Conservation (phyloP, 2,888 invertebrate species). For the Heliothis peltigera region DNA sequence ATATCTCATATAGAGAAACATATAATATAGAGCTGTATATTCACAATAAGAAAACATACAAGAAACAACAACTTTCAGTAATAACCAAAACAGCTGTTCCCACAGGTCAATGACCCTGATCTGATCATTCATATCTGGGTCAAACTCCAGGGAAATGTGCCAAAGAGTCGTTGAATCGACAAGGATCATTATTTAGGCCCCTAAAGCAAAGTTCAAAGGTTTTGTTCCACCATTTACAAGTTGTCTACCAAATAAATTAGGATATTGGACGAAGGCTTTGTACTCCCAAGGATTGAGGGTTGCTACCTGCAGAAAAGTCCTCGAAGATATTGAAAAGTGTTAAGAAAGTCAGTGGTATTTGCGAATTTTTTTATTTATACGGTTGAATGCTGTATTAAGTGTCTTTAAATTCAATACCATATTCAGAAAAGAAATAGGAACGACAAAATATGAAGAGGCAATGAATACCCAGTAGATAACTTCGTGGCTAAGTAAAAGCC, state of each 20-base stretch:
- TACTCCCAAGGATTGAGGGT: conserved; percentile 6
- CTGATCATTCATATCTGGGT: conserved; percentile 33
- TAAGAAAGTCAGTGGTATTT: conserved; percentile 9
- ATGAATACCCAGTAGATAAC: no score
- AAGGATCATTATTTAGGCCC: conserved; percentile 35
- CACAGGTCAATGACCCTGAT: conserved; percentile 24
- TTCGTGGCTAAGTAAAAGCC: no score
- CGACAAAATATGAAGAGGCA: no score
- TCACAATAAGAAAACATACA: no score
- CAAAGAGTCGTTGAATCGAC: conserved; percentile 37
- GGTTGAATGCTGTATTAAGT: not conserved
- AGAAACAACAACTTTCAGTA: not conserved
- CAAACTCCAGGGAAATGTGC: conserved; percentile 38
- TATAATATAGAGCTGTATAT: not conserved
- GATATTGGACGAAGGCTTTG: conserved; percentile 31
- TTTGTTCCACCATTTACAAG: conserved; percentile 34
- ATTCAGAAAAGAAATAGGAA: no score
- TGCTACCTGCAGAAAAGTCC: not conserved
- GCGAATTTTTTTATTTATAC: not conserved
- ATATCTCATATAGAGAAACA: no score
- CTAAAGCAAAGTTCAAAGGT: conserved; percentile 30
- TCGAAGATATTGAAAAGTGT: not conserved
- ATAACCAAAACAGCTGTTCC: conserved; percentile 23
- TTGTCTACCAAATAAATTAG: conserved; percentile 53
- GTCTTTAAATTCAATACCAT: no score